Conservation (phyloP, 2,797 vertebrate species). For the Heliangelus exortis region DNA sequence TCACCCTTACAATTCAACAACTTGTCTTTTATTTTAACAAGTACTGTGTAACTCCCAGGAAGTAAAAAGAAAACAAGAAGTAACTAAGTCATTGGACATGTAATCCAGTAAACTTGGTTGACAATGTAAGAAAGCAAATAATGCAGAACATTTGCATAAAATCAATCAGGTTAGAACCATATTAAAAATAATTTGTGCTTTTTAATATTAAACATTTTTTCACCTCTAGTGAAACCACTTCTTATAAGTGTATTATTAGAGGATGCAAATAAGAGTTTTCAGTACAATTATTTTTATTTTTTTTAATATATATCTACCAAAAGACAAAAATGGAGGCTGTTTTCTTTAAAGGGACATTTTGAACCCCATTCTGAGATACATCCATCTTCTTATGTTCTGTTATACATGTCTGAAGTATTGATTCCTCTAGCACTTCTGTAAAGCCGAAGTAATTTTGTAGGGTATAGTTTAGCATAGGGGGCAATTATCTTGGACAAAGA, state of each 20-base stretch:
- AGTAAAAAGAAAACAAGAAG: neutral
- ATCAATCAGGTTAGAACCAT: neutral
- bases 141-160: neutral
- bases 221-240: neutral
- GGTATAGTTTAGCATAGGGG: neutral
- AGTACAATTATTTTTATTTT: neutral
- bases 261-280: neutral
- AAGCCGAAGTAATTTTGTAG: neutral
- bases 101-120: neutral
- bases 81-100: neutral
- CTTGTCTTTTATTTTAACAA: neutral
- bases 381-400: too few relatives aligned
- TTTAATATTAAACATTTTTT: neutral
- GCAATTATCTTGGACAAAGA: neutral
- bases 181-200: neutral
- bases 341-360: neutral
- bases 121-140: neutral
- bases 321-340: neutral
- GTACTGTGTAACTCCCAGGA: neutral
- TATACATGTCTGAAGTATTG: neutral
- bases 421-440: neutral
- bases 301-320: neutral
- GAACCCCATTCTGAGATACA: too few relatives aligned
- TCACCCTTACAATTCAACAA: neutral
- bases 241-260: neutral